A percentile compares a stretch with the other conserved stretches of the same genome.
These are phyloP conservation scores for Mythimna lalbum DNA, from an alignment of 2,888 invertebrate genomes.

Conservation along the genomic window DNA sequence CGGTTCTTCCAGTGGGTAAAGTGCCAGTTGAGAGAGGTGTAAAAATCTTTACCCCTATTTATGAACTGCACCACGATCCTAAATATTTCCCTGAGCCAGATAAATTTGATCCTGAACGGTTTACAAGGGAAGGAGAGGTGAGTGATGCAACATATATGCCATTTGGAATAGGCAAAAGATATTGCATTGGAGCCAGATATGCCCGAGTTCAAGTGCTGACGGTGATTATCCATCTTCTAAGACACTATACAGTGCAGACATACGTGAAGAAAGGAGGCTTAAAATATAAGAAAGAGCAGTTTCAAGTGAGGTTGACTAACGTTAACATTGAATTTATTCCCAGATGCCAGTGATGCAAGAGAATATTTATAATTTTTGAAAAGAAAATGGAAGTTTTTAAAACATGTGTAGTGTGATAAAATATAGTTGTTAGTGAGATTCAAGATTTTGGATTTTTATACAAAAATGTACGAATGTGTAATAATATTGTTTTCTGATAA, in stretches of 20 bases:
- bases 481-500: too few species aligned
- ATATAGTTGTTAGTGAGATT: not conserved
- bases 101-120: slow-evolving; percentile 83
- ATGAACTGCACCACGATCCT: slow-evolving; percentile 81
- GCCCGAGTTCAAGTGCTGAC: slow-evolving; percentile 73
- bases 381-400: too few species aligned
- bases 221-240: slow-evolving; percentile 71
- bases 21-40: slow-evolving; percentile 77
- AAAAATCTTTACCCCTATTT: slow-evolving; percentile 74
- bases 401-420: too few species aligned
- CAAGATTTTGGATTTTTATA: not conserved
- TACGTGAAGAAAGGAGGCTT: slow-evolving; percentile 65
- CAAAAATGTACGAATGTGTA: too few species aligned
- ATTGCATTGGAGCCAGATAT: slow-evolving; percentile 82
- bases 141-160: slow-evolving; percentile 78
- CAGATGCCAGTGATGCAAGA: slow-evolving; percentile 35
- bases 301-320: slow-evolving; percentile 72
- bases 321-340: slow-evolving; percentile 70
- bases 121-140: slow-evolving; percentile 67
- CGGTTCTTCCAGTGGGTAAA: slow-evolving; percentile 76
- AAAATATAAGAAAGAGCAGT: slow-evolving; percentile 67
- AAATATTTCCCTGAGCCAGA: slow-evolving; percentile 83
- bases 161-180: slow-evolving; percentile 84
- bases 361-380: too few species aligned
- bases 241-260: slow-evolving; percentile 70